Evolutionary conservation across 2,113 vertebrate species (phyloP).

Genomic region (Epinephelus lanceolatus): DNA sequence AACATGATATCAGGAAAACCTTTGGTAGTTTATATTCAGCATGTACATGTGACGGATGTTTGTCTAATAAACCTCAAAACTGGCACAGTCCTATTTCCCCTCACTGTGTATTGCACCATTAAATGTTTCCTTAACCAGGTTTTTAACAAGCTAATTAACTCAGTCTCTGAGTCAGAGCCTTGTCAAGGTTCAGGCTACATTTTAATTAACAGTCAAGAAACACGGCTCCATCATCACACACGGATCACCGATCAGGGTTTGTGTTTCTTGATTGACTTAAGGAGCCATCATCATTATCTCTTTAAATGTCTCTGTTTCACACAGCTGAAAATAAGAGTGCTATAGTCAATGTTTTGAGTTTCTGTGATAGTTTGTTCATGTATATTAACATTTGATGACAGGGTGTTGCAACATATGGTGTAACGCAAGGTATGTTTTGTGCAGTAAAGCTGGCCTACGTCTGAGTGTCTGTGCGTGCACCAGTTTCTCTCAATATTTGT

Average conservation of each 20-base stretch:
- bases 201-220: conserved; percentile 63
- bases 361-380: neutral
- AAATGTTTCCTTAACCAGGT: conserved; percentile 40
- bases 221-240: conserved; percentile 35
- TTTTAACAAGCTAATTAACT: conserved; percentile 66
- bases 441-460: neutral
- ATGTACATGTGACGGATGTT: neutral
- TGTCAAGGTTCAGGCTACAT: conserved; percentile 63
- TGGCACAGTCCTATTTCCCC: conserved; percentile 9
- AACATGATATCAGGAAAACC: neutral
- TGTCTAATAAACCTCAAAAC: conserved; percentile 17
- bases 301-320: conserved; percentile 14
- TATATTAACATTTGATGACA: neutral
- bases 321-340: neutral
- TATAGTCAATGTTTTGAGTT: neutral
- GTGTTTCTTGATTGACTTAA: conserved; percentile 54
- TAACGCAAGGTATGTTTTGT: conserved; percentile 1
- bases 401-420: neutral
- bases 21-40: neutral
- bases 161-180: conserved; percentile 37
- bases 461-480: conserved; percentile 7
- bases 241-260: conserved; percentile 51
- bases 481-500: neutral
- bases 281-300: conserved; percentile 14
- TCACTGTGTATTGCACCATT: conserved; percentile 11